Evolutionary conservation across 2,797 vertebrate genomes (phyloP).

Genomic region (Pseudopleuronectes americanus): DNA sequence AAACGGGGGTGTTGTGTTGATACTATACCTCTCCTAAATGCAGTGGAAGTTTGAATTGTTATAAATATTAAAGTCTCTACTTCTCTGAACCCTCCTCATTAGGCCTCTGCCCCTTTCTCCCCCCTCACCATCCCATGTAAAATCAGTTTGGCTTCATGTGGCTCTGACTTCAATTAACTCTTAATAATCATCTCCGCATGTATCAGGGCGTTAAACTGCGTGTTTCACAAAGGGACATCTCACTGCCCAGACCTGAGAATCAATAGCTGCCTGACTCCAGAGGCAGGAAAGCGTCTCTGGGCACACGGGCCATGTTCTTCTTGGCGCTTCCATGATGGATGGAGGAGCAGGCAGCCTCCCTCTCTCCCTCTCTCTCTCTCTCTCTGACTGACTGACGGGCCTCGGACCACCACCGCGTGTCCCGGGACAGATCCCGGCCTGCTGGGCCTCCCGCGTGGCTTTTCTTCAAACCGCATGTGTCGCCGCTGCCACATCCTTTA

Average conservation of each 20-base stretch:
- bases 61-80: background rate
- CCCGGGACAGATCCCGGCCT: conserved; percentile 57
- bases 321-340: no score
- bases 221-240: conserved; percentile 24
- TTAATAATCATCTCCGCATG: background rate
- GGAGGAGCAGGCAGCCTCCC: conserved; percentile 1
- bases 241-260: conserved; percentile 27
- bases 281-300: conserved; percentile 29
- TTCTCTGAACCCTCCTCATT: background rate
- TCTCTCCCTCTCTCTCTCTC: conserved; percentile 23
- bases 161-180: background rate
- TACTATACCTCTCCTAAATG: background rate
- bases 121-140: background rate
- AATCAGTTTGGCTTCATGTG: background rate
- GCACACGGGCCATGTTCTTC: conserved; percentile 41
- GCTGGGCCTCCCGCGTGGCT: conserved; percentile 67
- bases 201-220: background rate
- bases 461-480: conserved; percentile 61
- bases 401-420: conserved; percentile 61
- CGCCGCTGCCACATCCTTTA: conserved; percentile 52
- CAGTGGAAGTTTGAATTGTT: background rate
- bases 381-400: conserved; percentile 67
- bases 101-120: background rate
- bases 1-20: background rate
- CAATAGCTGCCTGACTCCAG: conserved; percentile 35